These are phyloP conservation scores for Parazoanthus atlanticus DNA, from an alignment of 92 coral and sea anemone species.

Conservation along the genomic window DNA sequence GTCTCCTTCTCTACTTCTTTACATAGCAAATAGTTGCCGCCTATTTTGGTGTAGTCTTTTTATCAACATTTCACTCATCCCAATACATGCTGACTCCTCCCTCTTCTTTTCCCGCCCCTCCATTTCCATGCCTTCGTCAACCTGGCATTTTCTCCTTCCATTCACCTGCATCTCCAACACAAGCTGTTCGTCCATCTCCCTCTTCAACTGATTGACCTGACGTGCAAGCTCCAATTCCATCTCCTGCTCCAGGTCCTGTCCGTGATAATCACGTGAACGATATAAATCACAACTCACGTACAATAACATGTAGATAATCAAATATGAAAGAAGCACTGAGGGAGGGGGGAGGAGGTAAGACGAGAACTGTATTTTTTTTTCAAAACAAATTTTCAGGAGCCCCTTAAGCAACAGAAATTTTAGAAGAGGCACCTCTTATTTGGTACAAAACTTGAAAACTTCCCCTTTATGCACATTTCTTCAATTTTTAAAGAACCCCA, in stretches of 20 bases:
- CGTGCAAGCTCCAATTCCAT: constrained; percentile 89
- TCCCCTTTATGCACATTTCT: too few relatives aligned
- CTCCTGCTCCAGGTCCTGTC: constrained; percentile 85
- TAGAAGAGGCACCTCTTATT: too few relatives aligned
- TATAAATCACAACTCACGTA: background rate
- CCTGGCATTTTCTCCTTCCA: background rate
- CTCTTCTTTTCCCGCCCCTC: background rate
- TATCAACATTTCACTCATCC: too few relatives aligned
- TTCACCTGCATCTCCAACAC: constrained; percentile 81
- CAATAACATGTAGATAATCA: background rate
- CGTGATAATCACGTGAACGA: background rate
- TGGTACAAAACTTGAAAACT: too few relatives aligned
- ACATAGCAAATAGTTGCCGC: too few relatives aligned
- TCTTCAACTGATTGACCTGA: constrained; percentile 73
- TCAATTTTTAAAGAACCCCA: too few relatives aligned
- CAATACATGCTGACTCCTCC: background rate
- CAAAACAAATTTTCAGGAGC: too few relatives aligned
- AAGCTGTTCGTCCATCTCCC: constrained; percentile 82
- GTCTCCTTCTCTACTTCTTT: background rate
- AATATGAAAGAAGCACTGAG: background rate
- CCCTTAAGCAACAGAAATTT: too few relatives aligned
- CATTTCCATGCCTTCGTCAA: background rate
- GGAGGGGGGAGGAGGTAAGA: too few relatives aligned
- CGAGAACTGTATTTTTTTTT: too few relatives aligned
- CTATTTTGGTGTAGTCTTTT: too few relatives aligned